A percentile compares a stretch with the other conserved stretches of the same genome.
Conservation (phyloP, 2,797 vertebrate species). For the Gambelia wislizenii region DNA sequence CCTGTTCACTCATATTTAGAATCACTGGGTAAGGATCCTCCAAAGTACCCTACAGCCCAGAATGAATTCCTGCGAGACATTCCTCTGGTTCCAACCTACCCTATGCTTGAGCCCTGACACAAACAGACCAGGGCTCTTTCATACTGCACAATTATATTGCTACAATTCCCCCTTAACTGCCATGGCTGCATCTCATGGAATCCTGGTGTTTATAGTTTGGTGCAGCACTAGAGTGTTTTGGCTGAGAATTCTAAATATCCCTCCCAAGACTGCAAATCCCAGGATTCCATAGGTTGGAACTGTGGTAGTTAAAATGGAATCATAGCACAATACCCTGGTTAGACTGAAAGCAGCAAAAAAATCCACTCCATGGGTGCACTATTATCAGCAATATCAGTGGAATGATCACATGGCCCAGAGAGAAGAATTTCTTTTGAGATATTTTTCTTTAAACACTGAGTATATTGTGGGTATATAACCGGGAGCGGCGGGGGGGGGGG, state of each 20-base stretch:
- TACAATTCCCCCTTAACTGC: too few relatives aligned
- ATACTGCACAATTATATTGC: too few relatives aligned
- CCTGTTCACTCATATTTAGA: background rate
- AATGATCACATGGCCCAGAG: background rate
- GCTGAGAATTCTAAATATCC: too few relatives aligned
- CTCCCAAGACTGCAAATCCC: too few relatives aligned
- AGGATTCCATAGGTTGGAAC: too few relatives aligned
- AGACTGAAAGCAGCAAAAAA: background rate
- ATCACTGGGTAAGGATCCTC: background rate
- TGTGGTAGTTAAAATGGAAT: too few relatives aligned
- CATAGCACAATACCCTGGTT: background rate
- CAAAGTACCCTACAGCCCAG: background rate
- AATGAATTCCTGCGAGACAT: background rate
- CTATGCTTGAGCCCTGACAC: background rate
- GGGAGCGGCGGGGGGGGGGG: background rate
- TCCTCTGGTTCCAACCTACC: background rate
- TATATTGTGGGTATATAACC: background rate
- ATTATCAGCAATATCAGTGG: background rate
- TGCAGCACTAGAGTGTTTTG: too few relatives aligned
- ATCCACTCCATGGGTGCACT: background rate
- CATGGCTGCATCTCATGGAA: too few relatives aligned
- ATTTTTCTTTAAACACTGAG: background rate
- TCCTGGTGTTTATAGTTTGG: too few relatives aligned
- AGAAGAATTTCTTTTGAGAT: constrained; percentile 2
- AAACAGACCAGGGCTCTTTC: background rate